Conservation (phyloP, 23 tunicate species). For the Trididemnum nubilum region DNA sequence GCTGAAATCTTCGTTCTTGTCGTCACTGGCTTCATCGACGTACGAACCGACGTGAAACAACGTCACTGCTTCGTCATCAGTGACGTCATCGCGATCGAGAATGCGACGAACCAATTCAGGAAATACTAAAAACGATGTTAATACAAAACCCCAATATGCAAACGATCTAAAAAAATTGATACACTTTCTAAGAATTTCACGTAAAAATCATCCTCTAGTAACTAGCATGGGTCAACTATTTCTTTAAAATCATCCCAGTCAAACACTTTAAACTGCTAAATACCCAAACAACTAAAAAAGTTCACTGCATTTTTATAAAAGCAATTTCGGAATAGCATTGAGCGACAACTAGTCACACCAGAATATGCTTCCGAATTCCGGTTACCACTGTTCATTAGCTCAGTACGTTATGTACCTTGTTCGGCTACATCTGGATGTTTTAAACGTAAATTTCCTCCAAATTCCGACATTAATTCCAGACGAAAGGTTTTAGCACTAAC, state of each 20-base stretch:
- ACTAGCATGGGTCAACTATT: too few species aligned
- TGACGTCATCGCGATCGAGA: conserved; percentile 31
- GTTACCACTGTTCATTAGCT: too few species aligned
- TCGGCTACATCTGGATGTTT: conserved; percentile 88
- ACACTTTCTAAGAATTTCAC: not conserved
- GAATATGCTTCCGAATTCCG: too few species aligned
- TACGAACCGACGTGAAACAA: conserved; percentile 69
- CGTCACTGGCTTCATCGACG: conserved; percentile 40
- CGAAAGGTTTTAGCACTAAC: conserved; percentile 67
- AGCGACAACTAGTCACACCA: too few species aligned
- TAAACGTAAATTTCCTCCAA: conserved; percentile 48
- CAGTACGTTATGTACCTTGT: conserved; percentile 59
- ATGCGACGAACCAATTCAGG: conserved; percentile 87
- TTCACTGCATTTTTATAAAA: too few species aligned
- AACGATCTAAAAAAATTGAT: not conserved
- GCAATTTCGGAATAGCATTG: too few species aligned
- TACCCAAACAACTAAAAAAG: too few species aligned
- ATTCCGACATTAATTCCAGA: conserved; percentile 63
- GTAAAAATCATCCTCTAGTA: too few species aligned
- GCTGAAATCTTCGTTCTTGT: conserved; percentile 48
- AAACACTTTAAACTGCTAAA: too few species aligned
- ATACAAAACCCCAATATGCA: too few species aligned
- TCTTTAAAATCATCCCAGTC: too few species aligned
- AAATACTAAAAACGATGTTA: conserved; percentile 54
- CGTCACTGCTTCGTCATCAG: conserved; percentile 57